Evolutionary conservation across 2,113 vertebrate species (phyloP), one percentile per base, ranked within the genome.

Genomic region (Dolichallabes microphthalmus): DNA sequence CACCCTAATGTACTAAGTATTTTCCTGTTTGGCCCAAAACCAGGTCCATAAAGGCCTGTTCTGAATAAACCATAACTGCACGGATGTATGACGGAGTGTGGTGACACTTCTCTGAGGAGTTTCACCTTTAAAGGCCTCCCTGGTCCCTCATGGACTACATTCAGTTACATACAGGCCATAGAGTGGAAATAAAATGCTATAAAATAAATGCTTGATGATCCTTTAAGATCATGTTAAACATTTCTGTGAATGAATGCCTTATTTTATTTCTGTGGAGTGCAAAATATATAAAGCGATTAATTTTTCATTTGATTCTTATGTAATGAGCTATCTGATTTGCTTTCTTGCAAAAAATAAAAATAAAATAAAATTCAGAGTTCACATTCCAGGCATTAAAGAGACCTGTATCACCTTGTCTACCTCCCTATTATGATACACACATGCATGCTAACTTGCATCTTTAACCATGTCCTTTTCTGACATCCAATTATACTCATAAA

Each of bases 51-150:
- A 93, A 92, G 92, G 85, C 86, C 89, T 86, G 79, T 88, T 87
- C 92, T 94, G 91, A 94, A 95, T 94, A 93, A 94, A 93, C 91
- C 92, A 94, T 88, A 73, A 85, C 64, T 90, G 88, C 76, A 75
- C 83, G 50, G 87, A 85, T 88, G 87, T 90, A 88, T 85, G 78
- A 86, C 91, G 89, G 87, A 91, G 90, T 88, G 77, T 91, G 91
- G 86, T 89, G 92, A 93, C 89, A 93, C 89, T 89, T 83, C 45
- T 86, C 83, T 66, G 90, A 89, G 87, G 90, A 90, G 87, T 91
- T 93, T 92, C 93, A 89, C 90, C 90, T 87, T 90, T 92, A 89
- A 90, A 84, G 82, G 63, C 83, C 83, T 2, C 3, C 9, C 57
- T 69, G 25, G 88, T 94, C 92, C 91, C 93, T 87, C 88, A 91